phyloP scores from a whole-genome alignment of 2,888 invertebrate species.

The Ophioninae sp. region DNA sequence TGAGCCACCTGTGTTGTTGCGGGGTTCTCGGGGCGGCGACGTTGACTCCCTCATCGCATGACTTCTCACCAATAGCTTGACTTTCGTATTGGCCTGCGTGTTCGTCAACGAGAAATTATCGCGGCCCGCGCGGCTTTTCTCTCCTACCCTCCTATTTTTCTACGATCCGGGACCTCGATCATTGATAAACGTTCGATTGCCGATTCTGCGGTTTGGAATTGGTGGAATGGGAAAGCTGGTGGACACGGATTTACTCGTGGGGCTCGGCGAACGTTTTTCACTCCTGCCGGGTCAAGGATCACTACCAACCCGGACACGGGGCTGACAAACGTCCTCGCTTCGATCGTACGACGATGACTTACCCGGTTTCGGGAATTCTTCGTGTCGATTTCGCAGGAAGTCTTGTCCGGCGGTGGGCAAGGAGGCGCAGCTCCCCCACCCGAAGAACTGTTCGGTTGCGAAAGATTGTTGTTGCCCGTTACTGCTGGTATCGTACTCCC shows the following conservation, averaged over 20 bases:
- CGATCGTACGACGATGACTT: constrained; percentile 43
- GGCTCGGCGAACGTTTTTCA: neutral
- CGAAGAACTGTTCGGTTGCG: constrained; percentile 65
- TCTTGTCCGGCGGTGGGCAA: constrained; percentile 61
- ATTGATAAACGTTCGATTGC: neutral
- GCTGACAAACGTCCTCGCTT: neutral
- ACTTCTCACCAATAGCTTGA: constrained; percentile 92
- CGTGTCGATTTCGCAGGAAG: constrained; percentile 71
- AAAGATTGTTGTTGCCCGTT: constrained; percentile 63
- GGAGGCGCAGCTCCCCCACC: constrained; percentile 55
- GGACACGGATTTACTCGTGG: neutral
- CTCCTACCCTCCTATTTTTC: constrained; percentile 3
- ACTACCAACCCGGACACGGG: neutral
- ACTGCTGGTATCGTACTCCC: constrained; percentile 66
- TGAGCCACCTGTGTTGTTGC: constrained; percentile 70
- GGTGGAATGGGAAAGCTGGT: neutral
- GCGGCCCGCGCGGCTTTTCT: constrained; percentile 16
- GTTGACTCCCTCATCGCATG: constrained; percentile 95
- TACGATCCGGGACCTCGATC: neutral
- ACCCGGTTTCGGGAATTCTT: constrained; percentile 79
- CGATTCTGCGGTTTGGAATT: constrained; percentile 3
- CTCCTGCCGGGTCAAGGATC: neutral
- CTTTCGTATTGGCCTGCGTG: constrained; percentile 86
- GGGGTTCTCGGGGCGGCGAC: constrained; percentile 82
- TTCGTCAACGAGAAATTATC: constrained; percentile 32